phyloP scores from a whole-genome alignment of 2,888 invertebrate species.

The Drosophila vallismaia region DNA sequence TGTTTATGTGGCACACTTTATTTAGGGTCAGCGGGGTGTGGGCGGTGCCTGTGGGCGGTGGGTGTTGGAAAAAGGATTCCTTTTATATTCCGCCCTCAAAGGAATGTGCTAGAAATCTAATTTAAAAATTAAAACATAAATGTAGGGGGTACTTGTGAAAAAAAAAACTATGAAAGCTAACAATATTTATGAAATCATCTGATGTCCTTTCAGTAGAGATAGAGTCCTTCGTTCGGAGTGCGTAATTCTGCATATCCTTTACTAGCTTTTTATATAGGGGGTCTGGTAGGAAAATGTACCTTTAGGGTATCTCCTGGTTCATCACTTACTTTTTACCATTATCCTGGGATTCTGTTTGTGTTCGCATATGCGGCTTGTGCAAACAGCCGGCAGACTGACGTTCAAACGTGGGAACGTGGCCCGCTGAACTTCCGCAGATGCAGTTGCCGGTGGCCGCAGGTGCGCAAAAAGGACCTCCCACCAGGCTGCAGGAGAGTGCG shows the following conservation, averaged over 20 bases:
- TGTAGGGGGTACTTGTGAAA: not conserved
- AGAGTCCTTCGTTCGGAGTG: too few species aligned
- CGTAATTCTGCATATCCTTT: too few species aligned
- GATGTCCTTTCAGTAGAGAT: too few species aligned
- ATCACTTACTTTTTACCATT: not conserved
- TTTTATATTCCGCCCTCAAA: not conserved
- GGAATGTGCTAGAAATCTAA: not conserved
- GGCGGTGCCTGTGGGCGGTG: too few species aligned
- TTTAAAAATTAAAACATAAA: not conserved
- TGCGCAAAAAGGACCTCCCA: slow-evolving; percentile 22
- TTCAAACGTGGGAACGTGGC: slow-evolving; percentile 19
- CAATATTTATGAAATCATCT: too few species aligned
- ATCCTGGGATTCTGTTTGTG: slow-evolving; percentile 18
- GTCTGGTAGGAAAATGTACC: too few species aligned
- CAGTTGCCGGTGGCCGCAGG: slow-evolving; percentile 42
- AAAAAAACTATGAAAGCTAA: too few species aligned
- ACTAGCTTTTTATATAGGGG: too few species aligned
- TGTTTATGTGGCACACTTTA: slow-evolving; percentile 2
- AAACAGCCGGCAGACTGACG: slow-evolving; percentile 47
- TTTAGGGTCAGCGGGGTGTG: slow-evolving; percentile 1
- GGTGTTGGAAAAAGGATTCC: too few species aligned
- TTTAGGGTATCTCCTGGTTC: not conserved
- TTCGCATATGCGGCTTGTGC: slow-evolving; percentile 54
- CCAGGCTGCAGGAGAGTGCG: slow-evolving; percentile 8
- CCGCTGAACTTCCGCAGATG: slow-evolving; percentile 31